Evolutionary conservation across 2,888 invertebrate genomes (phyloP), one percentile per base, ranked within the genome.

Genomic region (Mimas tiliae): DNA sequence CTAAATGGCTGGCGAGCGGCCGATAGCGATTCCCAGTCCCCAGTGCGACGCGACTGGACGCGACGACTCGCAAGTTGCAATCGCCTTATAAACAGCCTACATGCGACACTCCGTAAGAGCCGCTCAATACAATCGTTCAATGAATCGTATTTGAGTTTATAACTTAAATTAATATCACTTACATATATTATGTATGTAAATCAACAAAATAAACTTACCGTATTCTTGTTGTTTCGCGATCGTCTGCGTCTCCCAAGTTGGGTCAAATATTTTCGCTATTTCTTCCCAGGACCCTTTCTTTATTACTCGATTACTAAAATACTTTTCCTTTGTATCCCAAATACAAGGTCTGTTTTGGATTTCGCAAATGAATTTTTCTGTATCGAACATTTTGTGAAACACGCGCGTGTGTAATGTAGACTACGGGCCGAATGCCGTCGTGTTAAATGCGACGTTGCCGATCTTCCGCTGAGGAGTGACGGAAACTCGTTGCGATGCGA

Each of bases 231-330:
- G 50, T 9, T 11, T 50, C 11, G 16, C 50, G 3, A 19, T 19
- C 19, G 50, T 50, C 50, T 50, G 19, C 8, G 19, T 8, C 1
- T 50, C 50, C 50, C 50, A 50, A 21, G 19, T 8, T 1, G 50
- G 50, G 11, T 50, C 50, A 11, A 50, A 50, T 50, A 19, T 50
- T 50, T 50, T 19, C 50, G 50, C 50, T 9, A 50, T 19, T 9
- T 50, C 50, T 16, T 50, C 50, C 50, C 50, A 50, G 9, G 50
- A 16, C 50, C 19, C 19, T 50, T 50, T 50, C 50, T 50, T 50
- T 19, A 50, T 19, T 8, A 50, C 11, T 16, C 50, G 19, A 50
- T 50, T 50, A 9, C 50, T 11, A 11, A 50, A 50, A 50, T 19
- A 50, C 11, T 50, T 50, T 19, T 50, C 9, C 19, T 50, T 50